Percentiles rank a stretch among this genome's conserved stretches.
Conservation (phyloP, 2,113 vertebrate species). For the Paratilapia polleni region DNA sequence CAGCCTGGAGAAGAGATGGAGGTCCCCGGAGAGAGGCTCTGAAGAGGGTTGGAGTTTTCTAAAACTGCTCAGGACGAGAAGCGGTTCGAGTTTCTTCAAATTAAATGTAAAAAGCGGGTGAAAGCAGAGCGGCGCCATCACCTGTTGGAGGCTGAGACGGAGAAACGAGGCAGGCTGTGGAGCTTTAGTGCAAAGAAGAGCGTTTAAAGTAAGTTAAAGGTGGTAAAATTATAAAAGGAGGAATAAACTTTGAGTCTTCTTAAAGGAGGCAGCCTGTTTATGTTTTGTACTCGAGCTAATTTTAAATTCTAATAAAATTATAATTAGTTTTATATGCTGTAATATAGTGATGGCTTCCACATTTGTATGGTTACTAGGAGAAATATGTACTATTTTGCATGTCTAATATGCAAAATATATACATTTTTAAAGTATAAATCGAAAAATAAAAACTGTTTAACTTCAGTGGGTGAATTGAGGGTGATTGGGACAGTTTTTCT, state of each 20-base stretch:
- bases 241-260: no score
- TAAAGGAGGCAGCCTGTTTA: no score
- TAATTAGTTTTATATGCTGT: not conserved
- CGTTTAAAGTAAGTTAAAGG: not conserved
- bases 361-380: not conserved
- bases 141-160: not conserved
- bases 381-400: no score
- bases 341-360: not conserved
- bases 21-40: not conserved
- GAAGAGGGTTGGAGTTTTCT: not conserved
- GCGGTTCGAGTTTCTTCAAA: not conserved
- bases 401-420: not conserved
- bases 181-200: not conserved
- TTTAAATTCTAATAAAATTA: not conserved
- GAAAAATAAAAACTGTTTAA: no score
- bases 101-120: not conserved
- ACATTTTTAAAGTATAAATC: not conserved
- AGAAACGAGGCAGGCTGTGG: no score
- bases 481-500: not conserved
- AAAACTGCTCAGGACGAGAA: not conserved
- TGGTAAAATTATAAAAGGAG: not conserved
- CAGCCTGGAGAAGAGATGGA: not conserved
- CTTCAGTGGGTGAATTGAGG: no score
- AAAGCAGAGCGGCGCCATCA: not conserved
- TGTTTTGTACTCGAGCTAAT: not conserved